These are phyloP conservation scores for Channa striata DNA, from an alignment of 2,797 vertebrate genomes.

Conservation along the genomic window DNA sequence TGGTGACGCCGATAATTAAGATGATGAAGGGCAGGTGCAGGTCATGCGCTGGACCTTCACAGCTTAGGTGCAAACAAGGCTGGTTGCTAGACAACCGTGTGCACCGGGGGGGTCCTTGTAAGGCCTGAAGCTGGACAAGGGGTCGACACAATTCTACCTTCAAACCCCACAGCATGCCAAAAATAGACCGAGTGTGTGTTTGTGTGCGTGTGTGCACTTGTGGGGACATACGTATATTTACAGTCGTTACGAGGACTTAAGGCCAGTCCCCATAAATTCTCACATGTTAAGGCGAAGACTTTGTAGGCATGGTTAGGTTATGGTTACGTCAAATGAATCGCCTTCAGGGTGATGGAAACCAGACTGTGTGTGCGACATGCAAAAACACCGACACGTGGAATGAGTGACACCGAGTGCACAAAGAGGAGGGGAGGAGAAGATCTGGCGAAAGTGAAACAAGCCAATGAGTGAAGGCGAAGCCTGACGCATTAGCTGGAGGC, in stretches of 20 bases:
- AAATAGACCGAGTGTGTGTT: conserved; percentile 68
- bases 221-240: neutral
- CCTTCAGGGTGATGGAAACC: neutral
- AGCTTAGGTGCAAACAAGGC: conserved; percentile 79
- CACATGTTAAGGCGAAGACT: neutral
- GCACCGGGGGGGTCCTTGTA: conserved; percentile 82
- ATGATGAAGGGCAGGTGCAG: conserved; percentile 72
- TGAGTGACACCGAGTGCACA: conserved; percentile 43
- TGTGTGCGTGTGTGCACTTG: conserved; percentile 29
- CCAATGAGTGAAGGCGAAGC: conserved; percentile 14
- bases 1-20: conserved; percentile 66
- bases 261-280: neutral
- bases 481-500: conserved; percentile 38
- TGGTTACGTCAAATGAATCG: too few species aligned
- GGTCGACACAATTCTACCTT: conserved; percentile 75
- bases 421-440: conserved; percentile 36
- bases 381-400: conserved; percentile 46
- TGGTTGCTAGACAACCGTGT: conserved; percentile 74
- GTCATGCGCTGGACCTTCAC: conserved; percentile 69
- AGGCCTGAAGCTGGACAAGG: conserved; percentile 79
- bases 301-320: too few species aligned
- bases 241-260: neutral
- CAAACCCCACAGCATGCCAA: conserved; percentile 72
- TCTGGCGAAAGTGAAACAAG: conserved; percentile 13
- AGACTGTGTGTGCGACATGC: conserved; percentile 20